phyloP scores from a whole-genome alignment of 2,113 vertebrate genomes.

The Charina bottae region DNA sequence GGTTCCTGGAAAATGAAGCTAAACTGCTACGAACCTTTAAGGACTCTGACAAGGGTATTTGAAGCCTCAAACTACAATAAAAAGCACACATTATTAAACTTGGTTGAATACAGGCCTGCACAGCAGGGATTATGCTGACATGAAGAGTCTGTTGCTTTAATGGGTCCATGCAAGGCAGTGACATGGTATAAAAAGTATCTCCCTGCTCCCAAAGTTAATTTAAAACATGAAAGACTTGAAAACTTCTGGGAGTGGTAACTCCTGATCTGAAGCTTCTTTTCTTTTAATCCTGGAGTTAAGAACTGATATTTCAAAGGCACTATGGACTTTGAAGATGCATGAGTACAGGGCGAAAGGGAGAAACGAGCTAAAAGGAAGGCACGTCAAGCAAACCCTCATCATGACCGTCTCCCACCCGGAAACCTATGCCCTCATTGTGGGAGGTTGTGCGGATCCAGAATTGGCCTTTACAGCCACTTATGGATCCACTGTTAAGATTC shows the following conservation, averaged over 20 bases:
- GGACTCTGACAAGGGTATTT: not conserved
- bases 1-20: not conserved
- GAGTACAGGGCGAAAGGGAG: too few species aligned
- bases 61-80: not conserved
- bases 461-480: too few species aligned
- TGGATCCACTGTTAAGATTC: too few species aligned
- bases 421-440: too few species aligned
- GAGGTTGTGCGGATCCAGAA: too few species aligned
- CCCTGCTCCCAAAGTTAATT: not conserved
- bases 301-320: not conserved
- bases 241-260: not conserved
- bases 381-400: too few species aligned
- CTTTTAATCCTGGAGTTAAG: not conserved
- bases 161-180: not conserved
- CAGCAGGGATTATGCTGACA: not conserved
- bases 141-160: not conserved
- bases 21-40: not conserved
- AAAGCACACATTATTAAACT: not conserved
- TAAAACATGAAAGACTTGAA: not conserved
- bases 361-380: too few species aligned
- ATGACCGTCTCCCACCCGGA: too few species aligned
- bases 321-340: too few species aligned
- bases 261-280: not conserved
- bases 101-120: not conserved
- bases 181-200: not conserved